Evolutionary conservation across 2,797 vertebrate species (phyloP), one percentile per base, ranked within the genome.

Genomic region (Amphiprion clarkii): DNA sequence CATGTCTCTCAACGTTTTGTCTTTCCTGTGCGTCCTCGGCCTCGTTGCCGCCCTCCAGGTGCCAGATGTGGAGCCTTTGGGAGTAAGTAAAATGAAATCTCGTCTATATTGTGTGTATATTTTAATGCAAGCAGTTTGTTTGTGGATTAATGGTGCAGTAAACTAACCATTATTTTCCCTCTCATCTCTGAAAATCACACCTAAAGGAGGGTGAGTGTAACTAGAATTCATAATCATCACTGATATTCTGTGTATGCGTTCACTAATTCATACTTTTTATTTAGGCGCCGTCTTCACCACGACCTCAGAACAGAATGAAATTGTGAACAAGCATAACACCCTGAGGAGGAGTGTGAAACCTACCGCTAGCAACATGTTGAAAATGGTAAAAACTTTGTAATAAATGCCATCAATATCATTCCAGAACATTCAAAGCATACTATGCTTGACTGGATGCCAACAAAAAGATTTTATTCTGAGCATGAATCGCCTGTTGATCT

Each of bases 241-340:
- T 56, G 21, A 64, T 1, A 33, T 51, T 64, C 6, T 6, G 1
- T 12, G 17, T 16, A 29, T 25, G 60, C 9, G 46, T 25, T 44
- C 17, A 25, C 16, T 56, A 4, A 40, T 4, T 33, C 27, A 23
- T n/a, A 5, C 11, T 6, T 17, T 12, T 71, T 46, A 3, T 74
- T 79, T 14, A 83, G 72, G 9, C 0, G 4, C 19, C 1, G 0
- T 25, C 11, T 19, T 59, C 52, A 4, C 44, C 5, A 71, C 75
- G 4, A 1, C 2, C 0, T 31, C 79, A 0, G 89, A 90, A 0
- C 31, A 74, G 29, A n/a, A 0, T 14, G 77, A 81, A 39, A 91
- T 92, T n/a, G 81, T 93, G 46, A 51, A 90, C 46, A 71, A 79
- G 48, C 90, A 90, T 3, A 92, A 91, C 6, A 4, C 27, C 6